These are phyloP conservation scores for Melanargia galathea DNA, from an alignment of 2,888 invertebrate species.

Conservation along the genomic window DNA sequence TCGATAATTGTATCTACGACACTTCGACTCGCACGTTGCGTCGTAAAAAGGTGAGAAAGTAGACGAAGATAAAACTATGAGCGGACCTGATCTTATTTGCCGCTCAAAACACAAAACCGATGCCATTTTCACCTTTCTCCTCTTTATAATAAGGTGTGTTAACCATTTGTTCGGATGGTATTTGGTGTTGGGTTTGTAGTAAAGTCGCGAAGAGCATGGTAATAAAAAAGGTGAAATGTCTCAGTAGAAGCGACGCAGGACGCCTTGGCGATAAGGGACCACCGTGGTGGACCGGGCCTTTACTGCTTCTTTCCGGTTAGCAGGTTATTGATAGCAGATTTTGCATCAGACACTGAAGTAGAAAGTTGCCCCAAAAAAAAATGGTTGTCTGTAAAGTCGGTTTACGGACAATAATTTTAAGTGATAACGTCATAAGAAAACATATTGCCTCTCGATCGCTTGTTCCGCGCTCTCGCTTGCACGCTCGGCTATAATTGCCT, in stretches of 20 bases:
- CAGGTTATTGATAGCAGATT: slow-evolving; percentile 48
- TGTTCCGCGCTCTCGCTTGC: too few species aligned
- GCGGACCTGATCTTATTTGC: slow-evolving; percentile 1
- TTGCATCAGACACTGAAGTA: slow-evolving; percentile 28
- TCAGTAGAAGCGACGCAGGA: slow-evolving; percentile 76
- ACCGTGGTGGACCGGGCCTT: slow-evolving; percentile 70
- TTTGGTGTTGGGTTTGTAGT: slow-evolving; percentile 48
- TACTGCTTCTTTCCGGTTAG: slow-evolving; percentile 73
- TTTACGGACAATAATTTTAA: too few species aligned
- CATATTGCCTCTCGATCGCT: too few species aligned
- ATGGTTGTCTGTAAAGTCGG: too few species aligned
- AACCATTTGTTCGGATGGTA: slow-evolving; percentile 21
- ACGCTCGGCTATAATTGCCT: too few species aligned
- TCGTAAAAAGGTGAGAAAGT: slow-evolving; percentile 82
- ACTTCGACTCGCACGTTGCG: slow-evolving; percentile 76
- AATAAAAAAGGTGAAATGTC: slow-evolving; percentile 82
- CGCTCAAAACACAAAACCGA: slow-evolving; percentile 9
- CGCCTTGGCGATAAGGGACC: slow-evolving; percentile 77
- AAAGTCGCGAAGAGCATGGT: slow-evolving; percentile 77
- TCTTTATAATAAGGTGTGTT: slow-evolving; percentile 28
- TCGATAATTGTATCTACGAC: slow-evolving; percentile 82
- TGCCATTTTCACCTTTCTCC: slow-evolving; percentile 34
- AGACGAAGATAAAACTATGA: slow-evolving; percentile 75
- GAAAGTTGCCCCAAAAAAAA: slow-evolving; percentile 3
- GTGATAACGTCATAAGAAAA: too few species aligned